Evolutionary conservation across 2,113 vertebrate species (phyloP).

Genomic region (Lutjanus erythropterus): DNA sequence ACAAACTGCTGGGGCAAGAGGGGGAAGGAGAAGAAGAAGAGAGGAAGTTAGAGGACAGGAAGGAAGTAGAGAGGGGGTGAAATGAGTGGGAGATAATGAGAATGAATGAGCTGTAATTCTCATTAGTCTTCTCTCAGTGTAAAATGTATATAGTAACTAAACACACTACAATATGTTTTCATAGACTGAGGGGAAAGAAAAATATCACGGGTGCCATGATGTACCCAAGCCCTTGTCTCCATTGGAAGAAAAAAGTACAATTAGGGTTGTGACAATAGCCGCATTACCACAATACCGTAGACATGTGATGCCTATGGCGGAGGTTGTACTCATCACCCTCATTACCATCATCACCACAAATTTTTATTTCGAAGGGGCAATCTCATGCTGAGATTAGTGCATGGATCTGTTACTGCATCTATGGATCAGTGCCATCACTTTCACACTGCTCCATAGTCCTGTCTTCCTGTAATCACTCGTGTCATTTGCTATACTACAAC

Average conservation of each 20-base stretch:
- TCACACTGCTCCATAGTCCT: too few relatives aligned
- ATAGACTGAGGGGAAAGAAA: constrained; percentile 5
- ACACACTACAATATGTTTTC: constrained; percentile 15
- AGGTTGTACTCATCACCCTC: too few relatives aligned
- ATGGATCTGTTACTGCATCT: too few relatives aligned
- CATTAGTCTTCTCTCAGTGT: constrained; percentile 6
- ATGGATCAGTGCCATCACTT: too few relatives aligned
- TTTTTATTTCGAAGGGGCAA: too few relatives aligned
- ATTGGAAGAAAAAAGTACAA: constrained; percentile 6
- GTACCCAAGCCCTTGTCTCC: constrained; percentile 9
- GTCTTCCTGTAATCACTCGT: too few relatives aligned
- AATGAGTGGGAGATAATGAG: constrained; percentile 31
- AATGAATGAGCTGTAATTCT: constrained; percentile 32
- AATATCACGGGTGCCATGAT: constrained; percentile 17
- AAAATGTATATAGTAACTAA: constrained; percentile 19
- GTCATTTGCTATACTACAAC: too few relatives aligned
- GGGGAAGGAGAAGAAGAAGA: constrained; percentile 9
- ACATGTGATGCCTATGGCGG: too few relatives aligned
- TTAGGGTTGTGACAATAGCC: too few relatives aligned
- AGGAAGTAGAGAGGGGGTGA: constrained; percentile 21
- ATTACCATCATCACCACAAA: too few relatives aligned
- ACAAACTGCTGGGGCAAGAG: constrained; percentile 12
- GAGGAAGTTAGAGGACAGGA: constrained; percentile 36
- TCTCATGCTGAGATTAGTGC: too few relatives aligned
- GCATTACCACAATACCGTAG: too few relatives aligned